Evolutionary conservation across 2,797 vertebrate genomes (phyloP).

Genomic region (Apogon talboti): DNA sequence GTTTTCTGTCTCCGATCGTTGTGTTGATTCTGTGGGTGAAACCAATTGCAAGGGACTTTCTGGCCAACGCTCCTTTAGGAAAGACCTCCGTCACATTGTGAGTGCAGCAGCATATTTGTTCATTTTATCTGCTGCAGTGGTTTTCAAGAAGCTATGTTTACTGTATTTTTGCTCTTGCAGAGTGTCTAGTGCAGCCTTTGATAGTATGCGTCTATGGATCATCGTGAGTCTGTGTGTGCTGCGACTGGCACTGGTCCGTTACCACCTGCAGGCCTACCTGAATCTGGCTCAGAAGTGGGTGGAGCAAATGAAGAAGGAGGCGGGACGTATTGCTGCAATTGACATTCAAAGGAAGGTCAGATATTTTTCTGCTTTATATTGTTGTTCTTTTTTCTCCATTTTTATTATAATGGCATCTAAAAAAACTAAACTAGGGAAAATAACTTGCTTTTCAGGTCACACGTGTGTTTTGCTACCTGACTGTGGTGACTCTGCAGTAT

Average conservation of each 20-base stretch:
- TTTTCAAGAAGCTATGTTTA: not conserved
- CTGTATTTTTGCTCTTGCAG: slow-evolving; percentile 70
- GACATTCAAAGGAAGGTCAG: slow-evolving; percentile 94
- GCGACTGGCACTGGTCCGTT: slow-evolving; percentile 85
- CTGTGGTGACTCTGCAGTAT: slow-evolving; percentile 94
- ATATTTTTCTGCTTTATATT: not conserved
- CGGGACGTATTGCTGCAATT: slow-evolving; percentile 88
- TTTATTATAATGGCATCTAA: too few relatives aligned
- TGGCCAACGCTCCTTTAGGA: slow-evolving; percentile 88
- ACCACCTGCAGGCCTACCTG: slow-evolving; percentile 95
- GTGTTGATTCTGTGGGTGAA: slow-evolving; percentile 91
- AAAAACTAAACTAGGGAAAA: not conserved
- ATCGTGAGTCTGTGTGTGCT: slow-evolving; percentile 86
- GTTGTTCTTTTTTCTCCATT: too few relatives aligned
- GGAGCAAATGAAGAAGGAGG: slow-evolving; percentile 91
- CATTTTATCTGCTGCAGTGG: not conserved
- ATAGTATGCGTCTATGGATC: slow-evolving; percentile 90
- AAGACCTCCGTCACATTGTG: slow-evolving; percentile 87
- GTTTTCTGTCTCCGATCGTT: slow-evolving; percentile 91
- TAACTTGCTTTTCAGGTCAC: slow-evolving; percentile 83
- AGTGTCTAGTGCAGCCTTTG: slow-evolving; percentile 86
- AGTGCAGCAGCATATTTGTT: slow-evolving; percentile 59
- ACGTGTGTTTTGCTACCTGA: slow-evolving; percentile 93
- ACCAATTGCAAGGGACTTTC: slow-evolving; percentile 92
- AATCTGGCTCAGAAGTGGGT: slow-evolving; percentile 92